Evolutionary conservation across 2,888 invertebrate species (phyloP), one percentile per base, ranked within the genome.

Genomic region (Sarcophaga rosellei): DNA sequence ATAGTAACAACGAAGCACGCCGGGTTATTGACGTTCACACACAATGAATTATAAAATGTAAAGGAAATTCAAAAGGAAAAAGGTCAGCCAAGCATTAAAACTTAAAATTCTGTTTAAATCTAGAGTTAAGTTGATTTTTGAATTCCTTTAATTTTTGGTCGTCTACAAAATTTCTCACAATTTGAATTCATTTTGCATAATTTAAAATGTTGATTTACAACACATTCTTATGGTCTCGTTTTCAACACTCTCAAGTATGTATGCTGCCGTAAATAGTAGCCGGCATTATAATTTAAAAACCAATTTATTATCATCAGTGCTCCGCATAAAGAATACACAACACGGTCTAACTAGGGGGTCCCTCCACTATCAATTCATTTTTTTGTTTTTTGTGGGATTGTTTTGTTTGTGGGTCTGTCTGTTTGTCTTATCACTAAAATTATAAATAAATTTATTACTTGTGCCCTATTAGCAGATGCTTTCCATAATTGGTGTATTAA

Each of bases 281-380:
- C 35, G 44, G 63, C 63, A 35, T 63, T 66, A 44, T 59, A 79
- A 70, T 79, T 79, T 69, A 17, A 65, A 82, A 76, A 53, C 76
- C 35, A 72, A 82, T 77, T 82, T 77, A 82, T 82, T 77, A 77
- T 73, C 61, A 66, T 72, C 17, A 66, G 47, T 12, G 23, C 23
- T 0, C 53, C 4, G 17, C 12, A 53, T 57, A 6, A 21, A 70
- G 4, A 17, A 53, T 11, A 35, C 5, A 15, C 44, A 72, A 57
- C 57, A 79, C 4, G 12, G 23, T 65, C 53, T 62, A 21, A 17
- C 66, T 17, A 66, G 73, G 73, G 59, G 73, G 65, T 57, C 10
- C 8, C 61, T 4, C 10, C 59, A 35, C n/a, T 72, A 35, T 47
- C 8, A 47, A 53, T 45, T 21, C 17, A 53, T 69, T 23, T 63